These are phyloP conservation scores for Ia io DNA, from an alignment of 2,113 vertebrate genomes.

Conservation along the genomic window DNA sequence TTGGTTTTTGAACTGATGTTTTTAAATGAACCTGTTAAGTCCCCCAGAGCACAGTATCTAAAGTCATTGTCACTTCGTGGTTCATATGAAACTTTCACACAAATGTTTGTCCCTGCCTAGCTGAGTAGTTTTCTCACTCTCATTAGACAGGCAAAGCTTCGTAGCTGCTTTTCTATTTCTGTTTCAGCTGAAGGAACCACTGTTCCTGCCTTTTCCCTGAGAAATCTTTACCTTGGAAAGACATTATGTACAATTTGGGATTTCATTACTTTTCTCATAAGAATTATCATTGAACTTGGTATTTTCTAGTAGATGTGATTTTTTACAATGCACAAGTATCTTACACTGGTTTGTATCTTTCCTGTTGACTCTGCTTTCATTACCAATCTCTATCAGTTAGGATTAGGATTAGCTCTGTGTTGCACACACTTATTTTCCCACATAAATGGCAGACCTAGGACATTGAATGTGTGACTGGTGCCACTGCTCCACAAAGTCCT, in stretches of 20 bases:
- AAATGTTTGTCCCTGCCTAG: neutral
- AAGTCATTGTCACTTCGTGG: neutral
- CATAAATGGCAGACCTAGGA: neutral
- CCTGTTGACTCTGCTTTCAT: neutral
- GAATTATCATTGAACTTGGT: neutral
- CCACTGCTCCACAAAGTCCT: neutral
- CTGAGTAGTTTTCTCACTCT: neutral
- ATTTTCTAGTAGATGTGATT: neutral
- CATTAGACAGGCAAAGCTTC: neutral
- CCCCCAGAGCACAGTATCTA: neutral
- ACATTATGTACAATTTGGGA: neutral
- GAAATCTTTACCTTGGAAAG: neutral
- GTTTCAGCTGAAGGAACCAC: neutral
- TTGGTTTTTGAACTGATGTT: neutral
- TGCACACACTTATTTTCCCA: neutral
- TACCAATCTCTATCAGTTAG: neutral
- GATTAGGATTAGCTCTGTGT: neutral
- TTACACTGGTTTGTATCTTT: neutral
- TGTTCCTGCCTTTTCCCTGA: neutral
- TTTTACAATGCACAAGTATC: neutral
- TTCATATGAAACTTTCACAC: constrained; percentile 12
- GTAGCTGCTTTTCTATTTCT: neutral
- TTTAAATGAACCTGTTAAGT: neutral
- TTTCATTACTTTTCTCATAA: neutral
- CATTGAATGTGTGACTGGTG: neutral